Conservation (phyloP, 2,113 vertebrate species). For the Coptodon rendalli region DNA sequence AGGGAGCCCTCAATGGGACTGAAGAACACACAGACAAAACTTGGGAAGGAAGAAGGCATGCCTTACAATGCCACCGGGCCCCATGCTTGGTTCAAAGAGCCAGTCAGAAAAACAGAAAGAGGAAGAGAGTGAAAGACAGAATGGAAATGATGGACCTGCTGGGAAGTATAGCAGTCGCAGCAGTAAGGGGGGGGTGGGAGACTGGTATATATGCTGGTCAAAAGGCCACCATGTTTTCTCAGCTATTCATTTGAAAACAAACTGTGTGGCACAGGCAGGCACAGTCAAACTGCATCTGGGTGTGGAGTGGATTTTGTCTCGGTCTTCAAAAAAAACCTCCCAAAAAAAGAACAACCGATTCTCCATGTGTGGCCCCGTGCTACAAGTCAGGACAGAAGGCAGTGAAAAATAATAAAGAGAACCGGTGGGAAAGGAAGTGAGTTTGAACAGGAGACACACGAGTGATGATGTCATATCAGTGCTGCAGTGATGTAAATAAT, state of each 20-base stretch:
- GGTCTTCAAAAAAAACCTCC: not conserved
- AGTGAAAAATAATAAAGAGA: not conserved
- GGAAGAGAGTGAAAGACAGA: slow-evolving; percentile 46
- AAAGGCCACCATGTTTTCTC: slow-evolving; percentile 55
- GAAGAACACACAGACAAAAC: slow-evolving; percentile 64
- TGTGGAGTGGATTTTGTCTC: slow-evolving; percentile 48
- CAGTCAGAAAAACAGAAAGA: slow-evolving; percentile 42
- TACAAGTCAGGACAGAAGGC: slow-evolving; percentile 36
- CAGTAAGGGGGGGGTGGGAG: not conserved
- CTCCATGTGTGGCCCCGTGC: slow-evolving; percentile 61
- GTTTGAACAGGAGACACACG: not conserved
- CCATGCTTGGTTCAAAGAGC: slow-evolving; percentile 61
- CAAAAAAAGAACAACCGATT: not conserved
- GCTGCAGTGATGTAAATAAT: not conserved
- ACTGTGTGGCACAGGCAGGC: slow-evolving; percentile 23
- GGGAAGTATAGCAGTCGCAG: slow-evolving; percentile 43
- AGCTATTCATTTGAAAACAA: slow-evolving; percentile 60
- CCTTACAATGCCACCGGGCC: slow-evolving; percentile 55
- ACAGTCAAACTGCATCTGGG: slow-evolving; percentile 40
- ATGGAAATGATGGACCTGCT: slow-evolving; percentile 53
- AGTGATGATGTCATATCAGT: slow-evolving; percentile 11
- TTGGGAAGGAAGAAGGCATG: slow-evolving; percentile 60
- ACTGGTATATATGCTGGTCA: slow-evolving; percentile 26
- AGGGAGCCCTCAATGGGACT: slow-evolving; percentile 56
- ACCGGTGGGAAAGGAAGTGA: slow-evolving; percentile 29